Percentiles rank a stretch among this genome's conserved stretches.
Conservation (phyloP, 2,113 vertebrate genomes). For the Oplegnathus fasciatus region DNA sequence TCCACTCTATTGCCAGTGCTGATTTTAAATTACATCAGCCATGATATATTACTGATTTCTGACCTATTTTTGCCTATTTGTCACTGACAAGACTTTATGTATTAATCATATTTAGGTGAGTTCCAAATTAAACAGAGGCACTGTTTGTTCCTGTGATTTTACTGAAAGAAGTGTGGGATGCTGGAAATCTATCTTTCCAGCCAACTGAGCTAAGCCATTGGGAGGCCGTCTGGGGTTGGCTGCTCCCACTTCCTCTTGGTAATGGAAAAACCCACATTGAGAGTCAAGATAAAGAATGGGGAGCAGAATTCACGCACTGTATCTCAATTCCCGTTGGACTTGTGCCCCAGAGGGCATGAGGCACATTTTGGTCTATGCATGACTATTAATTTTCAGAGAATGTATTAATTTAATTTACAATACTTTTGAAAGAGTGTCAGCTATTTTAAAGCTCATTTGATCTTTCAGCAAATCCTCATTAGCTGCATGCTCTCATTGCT, state of each 20-base stretch:
- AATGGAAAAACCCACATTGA: conserved; percentile 66
- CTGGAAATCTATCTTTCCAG: conserved; percentile 64
- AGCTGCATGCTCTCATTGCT: conserved; percentile 39
- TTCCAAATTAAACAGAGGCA: conserved; percentile 55
- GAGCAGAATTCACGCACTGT: conserved; percentile 47
- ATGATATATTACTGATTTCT: conserved; percentile 33
- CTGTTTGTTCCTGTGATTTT: conserved; percentile 50
- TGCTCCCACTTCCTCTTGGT: conserved; percentile 64
- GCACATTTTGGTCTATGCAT: conserved; percentile 32
- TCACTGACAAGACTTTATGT: conserved; percentile 17
- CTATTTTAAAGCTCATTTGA: conserved; percentile 67
- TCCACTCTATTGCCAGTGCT: conserved; percentile 19
- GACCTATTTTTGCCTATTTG: conserved; percentile 23
- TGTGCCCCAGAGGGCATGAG: background rate
- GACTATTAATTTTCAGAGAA: conserved; percentile 44
- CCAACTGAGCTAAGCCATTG: conserved; percentile 59
- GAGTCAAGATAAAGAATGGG: conserved; percentile 66
- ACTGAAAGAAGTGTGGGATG: conserved; percentile 33
- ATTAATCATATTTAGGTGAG: conserved; percentile 48
- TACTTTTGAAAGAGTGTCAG: conserved; percentile 31
- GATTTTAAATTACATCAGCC: conserved; percentile 8
- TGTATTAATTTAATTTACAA: conserved; percentile 61
- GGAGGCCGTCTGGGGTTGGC: conserved; percentile 61
- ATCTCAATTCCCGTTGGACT: conserved; percentile 54
- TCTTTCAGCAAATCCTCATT: conserved; percentile 63